Evolutionary conservation across 2,113 vertebrate species (phyloP), one percentile per base, ranked within the genome.

Genomic region (Mola mola): DNA sequence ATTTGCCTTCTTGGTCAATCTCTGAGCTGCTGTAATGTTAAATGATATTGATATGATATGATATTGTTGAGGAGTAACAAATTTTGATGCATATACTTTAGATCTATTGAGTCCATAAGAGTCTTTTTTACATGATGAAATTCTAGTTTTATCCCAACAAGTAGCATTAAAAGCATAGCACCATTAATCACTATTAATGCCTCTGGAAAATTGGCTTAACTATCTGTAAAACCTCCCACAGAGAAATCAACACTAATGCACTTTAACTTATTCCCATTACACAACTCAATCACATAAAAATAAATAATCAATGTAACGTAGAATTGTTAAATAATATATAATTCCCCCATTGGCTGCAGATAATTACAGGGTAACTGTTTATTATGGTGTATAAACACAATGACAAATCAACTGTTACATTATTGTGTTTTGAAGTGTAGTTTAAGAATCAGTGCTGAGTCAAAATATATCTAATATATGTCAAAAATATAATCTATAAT

Each of bases 121-220:
- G 41, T 44, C 34, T 49, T 72, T 55, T 49, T 29, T 40, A 28
- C 28, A 52, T 61, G 57, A 46, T 40, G 24, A 34, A 43, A 29
- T 64, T 63, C 25, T 50, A 38, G 29, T 73, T 57, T 64, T 42
- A 68, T 60, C 48, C 8, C 43, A 40, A 46, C 36, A 73, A 79
- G 62, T 38, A 48, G 11, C 51, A 67, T 72, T 80, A 67, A 83
- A 48, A 78, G 49, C 66, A 47, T 19, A 47, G 42, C 31, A 29
- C 38, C 63, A 79, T 83, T 80, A 80, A 81, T 88, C 78, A 79
- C 61, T 56, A 79, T 84, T 87, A 84, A 69, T 72, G 70, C 67
- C 66, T 55, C 20, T 55, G 64, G 71, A 73, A 84, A 85, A 85
- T 81, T 84, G 72, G 71, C 78, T 82, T 75, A 73, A 64, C 74